These are phyloP conservation scores for Tichodroma muraria DNA, from an alignment of 2,113 vertebrate genomes.

Conservation along the genomic window DNA sequence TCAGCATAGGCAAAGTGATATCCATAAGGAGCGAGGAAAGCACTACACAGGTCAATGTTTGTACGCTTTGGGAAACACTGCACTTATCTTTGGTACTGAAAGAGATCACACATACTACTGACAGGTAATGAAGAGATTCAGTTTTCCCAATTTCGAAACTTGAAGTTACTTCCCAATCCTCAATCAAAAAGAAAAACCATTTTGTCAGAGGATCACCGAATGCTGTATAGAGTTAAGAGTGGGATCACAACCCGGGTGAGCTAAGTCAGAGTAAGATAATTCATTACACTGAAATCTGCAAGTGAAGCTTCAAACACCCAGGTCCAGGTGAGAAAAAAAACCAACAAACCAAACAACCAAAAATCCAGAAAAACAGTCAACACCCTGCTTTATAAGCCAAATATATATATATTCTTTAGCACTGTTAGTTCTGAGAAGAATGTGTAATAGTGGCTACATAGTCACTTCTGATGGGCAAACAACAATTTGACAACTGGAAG, in stretches of 20 bases:
- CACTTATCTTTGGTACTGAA: background rate
- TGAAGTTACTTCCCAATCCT: background rate
- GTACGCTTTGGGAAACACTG: background rate
- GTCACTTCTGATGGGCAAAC: background rate
- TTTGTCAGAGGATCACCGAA: background rate
- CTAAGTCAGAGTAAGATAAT: background rate
- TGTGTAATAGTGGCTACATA: background rate
- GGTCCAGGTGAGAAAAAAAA: background rate
- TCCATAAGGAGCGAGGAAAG: constrained; percentile 3
- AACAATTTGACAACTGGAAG: background rate
- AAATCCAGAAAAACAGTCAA: background rate
- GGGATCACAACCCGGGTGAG: background rate
- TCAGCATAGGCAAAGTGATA: background rate
- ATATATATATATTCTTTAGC: background rate
- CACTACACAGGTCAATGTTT: background rate
- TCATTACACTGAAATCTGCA: background rate
- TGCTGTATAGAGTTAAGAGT: constrained; percentile 9
- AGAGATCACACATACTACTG: background rate
- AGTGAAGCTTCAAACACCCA: background rate
- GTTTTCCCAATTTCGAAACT: background rate
- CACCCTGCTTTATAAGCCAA: background rate
- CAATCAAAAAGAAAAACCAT: constrained; percentile 1
- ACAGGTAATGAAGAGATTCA: background rate
- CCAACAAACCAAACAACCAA: background rate
- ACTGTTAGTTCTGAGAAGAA: background rate